A percentile compares a stretch with the other conserved stretches of the same genome.
phyloP scores from a whole-genome alignment of 2,888 invertebrate genomes.

The Drosophila kanekoi region DNA sequence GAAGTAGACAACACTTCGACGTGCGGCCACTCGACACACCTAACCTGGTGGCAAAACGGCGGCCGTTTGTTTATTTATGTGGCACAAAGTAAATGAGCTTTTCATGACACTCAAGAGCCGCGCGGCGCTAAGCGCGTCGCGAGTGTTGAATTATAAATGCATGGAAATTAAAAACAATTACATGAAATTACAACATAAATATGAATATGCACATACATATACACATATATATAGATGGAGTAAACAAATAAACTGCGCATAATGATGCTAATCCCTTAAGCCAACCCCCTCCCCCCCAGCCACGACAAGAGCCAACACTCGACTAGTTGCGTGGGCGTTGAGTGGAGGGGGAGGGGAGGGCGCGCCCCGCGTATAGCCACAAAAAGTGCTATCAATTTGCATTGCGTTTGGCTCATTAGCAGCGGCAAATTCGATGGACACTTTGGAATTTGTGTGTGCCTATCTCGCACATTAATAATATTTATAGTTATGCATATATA shows the following conservation, averaged over 20 bases:
- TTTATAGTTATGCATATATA: constrained; percentile 47
- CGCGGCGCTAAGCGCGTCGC: constrained; percentile 46
- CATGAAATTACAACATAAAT: constrained; percentile 58
- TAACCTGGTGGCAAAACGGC: constrained; percentile 36
- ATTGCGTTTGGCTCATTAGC: constrained; percentile 76
- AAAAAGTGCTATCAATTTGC: constrained; percentile 72
- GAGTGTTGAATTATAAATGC: constrained; percentile 71
- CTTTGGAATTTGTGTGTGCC: constrained; percentile 54
- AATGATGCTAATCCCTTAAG: constrained; percentile 79
- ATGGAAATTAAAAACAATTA: constrained; percentile 77
- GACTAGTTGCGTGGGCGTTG: constrained; percentile 1
- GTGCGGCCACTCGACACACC: constrained; percentile 24
- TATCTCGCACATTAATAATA: constrained; percentile 51
- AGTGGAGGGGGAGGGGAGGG: no score
- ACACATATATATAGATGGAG: constrained; percentile 5
- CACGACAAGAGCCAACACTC: not conserved
- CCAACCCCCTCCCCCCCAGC: constrained; percentile 21
- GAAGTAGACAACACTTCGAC: constrained; percentile 50
- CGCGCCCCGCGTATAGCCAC: constrained; percentile 20
- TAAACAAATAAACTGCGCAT: constrained; percentile 71
- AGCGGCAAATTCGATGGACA: constrained; percentile 55
- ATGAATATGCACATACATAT: constrained; percentile 8
- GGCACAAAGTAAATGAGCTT: constrained; percentile 67
- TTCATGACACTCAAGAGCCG: constrained; percentile 64
- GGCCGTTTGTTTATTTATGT: constrained; percentile 66